A percentile compares a stretch with the other conserved stretches of the same genome.
Evolutionary conservation across 2,797 vertebrate genomes (phyloP).

Genomic region (Enteromius thamalakanensis): DNA sequence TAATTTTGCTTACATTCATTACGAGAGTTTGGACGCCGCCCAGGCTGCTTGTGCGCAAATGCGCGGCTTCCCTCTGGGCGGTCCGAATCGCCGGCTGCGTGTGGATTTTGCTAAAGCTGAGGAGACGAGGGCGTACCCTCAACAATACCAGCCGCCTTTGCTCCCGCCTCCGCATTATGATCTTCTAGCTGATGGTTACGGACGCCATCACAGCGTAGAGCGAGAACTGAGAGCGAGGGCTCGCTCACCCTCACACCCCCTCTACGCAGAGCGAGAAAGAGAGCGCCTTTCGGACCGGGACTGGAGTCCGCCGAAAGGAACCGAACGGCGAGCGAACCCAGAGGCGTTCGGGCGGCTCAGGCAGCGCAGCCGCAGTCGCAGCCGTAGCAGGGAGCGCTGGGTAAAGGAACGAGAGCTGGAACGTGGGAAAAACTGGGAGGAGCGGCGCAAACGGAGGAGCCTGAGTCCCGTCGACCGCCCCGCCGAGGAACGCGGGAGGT

Average conservation of each 20-base stretch:
- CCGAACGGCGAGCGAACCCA: constrained; percentile 82
- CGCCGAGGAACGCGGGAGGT: constrained; percentile 80
- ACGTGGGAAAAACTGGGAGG: constrained; percentile 80
- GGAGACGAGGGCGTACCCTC: constrained; percentile 86
- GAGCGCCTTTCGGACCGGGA: constrained; percentile 88
- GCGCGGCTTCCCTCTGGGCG: constrained; percentile 92
- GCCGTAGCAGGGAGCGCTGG: constrained; percentile 92
- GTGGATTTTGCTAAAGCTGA: constrained; percentile 98
- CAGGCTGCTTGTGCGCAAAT: constrained; percentile 96
- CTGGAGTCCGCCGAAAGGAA: constrained; percentile 85
- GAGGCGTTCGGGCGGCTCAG: constrained; percentile 84
- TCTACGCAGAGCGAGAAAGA: constrained; percentile 81
- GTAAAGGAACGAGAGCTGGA: constrained; percentile 80
- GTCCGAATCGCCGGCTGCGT: constrained; percentile 87
- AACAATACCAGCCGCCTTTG: constrained; percentile 83
- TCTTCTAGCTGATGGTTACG: constrained; percentile 84
- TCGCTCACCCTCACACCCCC: constrained; percentile 83
- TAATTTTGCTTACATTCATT: constrained; percentile 96
- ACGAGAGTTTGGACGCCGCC: constrained; percentile 93
- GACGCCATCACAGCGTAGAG: constrained; percentile 88
- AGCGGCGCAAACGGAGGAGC: constrained; percentile 81
- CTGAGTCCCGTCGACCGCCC: constrained; percentile 79
- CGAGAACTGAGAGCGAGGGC: constrained; percentile 87
- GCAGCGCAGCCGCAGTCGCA: constrained; percentile 88
- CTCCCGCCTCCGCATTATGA: constrained; percentile 86